phyloP scores from a whole-genome alignment of 2,113 vertebrate genomes.

The Pyrgilauda ruficollis region DNA sequence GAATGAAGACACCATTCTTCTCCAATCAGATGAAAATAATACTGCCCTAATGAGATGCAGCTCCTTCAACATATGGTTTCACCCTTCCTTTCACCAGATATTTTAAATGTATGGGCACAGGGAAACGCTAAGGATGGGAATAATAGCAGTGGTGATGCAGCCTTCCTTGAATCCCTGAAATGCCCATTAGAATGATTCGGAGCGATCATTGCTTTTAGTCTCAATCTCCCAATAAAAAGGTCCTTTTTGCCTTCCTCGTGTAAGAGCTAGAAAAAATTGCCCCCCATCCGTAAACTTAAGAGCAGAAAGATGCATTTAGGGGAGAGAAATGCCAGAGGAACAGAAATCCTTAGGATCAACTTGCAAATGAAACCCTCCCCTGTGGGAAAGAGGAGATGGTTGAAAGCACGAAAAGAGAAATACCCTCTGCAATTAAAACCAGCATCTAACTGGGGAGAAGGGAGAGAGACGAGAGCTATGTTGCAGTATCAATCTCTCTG shows the following conservation, averaged over 20 bases:
- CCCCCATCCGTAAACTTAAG: conserved; percentile 48
- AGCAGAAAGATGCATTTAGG: conserved; percentile 55
- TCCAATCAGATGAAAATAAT: conserved; percentile 54
- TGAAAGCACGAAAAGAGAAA: conserved; percentile 65
- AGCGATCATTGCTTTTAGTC: conserved; percentile 25
- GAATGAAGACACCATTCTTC: conserved; percentile 58
- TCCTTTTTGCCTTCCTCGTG: conserved; percentile 35
- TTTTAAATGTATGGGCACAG: conserved; percentile 46
- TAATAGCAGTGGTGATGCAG: conserved; percentile 56
- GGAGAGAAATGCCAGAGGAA: conserved; percentile 40
- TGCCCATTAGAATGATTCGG: conserved; percentile 50
- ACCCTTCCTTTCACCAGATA: conserved; percentile 32
- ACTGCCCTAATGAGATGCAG: conserved; percentile 53
- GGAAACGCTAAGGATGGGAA: conserved; percentile 37
- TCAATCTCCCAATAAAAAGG: conserved; percentile 54
- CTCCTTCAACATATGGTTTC: conserved; percentile 36
- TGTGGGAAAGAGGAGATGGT: conserved; percentile 50
- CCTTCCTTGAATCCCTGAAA: conserved; percentile 57
- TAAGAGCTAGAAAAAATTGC: conserved; percentile 17
- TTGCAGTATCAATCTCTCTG: conserved; percentile 61
- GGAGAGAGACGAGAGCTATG: conserved; percentile 41
- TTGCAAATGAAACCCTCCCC: conserved; percentile 66
- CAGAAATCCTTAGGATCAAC: conserved; percentile 57
- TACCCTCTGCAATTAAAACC: conserved; percentile 70
- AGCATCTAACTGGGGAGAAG: conserved; percentile 65